Evolutionary conservation across 1,140 invertebrate genomes (phyloP), one percentile per base, ranked within the genome.

Genomic region (Brachionus asplanchnoidis): DNA sequence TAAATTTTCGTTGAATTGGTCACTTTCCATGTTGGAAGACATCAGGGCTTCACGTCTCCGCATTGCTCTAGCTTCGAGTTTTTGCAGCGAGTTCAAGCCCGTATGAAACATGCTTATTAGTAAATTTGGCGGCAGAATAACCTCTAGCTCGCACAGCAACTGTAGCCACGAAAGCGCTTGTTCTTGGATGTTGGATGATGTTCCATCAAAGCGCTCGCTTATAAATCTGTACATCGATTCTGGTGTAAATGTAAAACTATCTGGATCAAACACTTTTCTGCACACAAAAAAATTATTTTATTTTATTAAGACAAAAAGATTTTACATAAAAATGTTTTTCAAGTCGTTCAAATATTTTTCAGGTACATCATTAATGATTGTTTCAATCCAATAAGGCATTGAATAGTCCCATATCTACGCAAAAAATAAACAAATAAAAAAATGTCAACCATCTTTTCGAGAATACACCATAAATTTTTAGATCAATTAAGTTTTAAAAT

Each of bases 341-440:
- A 99, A 89, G 88, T 98, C 96, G 83, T 93, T 90, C 20, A 97
- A 90, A 87, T 98, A 96, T 87, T 96, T 94, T 88, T 97, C 94
- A 1, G 95, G 94, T 5, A 98, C 94, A 89, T 98, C 95, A 86
- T 95, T 95, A 36, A 95, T 94, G 86, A 99, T 95, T 0, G 96
- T 95, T 91, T 99, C 96, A 93, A 99, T 94, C 97, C 97, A 99
- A 88, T 96, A 94, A 0, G 97, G 97, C 95, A 99, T 99, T 11
- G 98, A 95, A 88, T 95, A 94, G 88, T 97, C 95, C 97, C 97
- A 99, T 73, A 98, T 90, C 88, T 91, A 4, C 7, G 32, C 32
- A 36, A 36, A 36, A 36, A 36, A 7, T 36, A 0, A 36, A 36
- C 5, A 36, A 36, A 7, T 7, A 36, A 36, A 36, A 36, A 36